Evolutionary conservation across 1,140 invertebrate genomes (phyloP).

Genomic region (Nilaparvata lugens): DNA sequence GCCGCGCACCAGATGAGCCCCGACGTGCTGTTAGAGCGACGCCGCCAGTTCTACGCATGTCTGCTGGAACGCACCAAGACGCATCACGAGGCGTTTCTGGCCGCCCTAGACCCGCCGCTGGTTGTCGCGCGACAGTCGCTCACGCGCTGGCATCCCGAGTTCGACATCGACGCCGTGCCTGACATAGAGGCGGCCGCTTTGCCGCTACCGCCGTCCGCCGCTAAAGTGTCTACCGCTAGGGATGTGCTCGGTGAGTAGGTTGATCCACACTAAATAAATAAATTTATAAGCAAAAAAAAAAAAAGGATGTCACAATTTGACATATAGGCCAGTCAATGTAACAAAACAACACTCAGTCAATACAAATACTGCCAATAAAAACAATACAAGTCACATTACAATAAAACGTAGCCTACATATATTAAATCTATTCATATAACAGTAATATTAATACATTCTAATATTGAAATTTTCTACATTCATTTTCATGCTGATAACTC

Average conservation of each 20-base stretch:
- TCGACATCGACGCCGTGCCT: conserved; percentile 72
- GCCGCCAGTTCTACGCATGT: conserved; percentile 51
- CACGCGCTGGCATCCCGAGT: conserved; percentile 85
- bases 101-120: conserved; percentile 60
- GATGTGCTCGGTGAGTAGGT: conserved; percentile 65
- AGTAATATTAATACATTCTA: too few species aligned
- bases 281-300: too few species aligned
- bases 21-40: conserved; percentile 50
- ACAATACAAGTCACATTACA: too few species aligned
- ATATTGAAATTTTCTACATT: too few species aligned
- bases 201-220: conserved; percentile 59
- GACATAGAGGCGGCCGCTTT: conserved; percentile 58
- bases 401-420: too few species aligned
- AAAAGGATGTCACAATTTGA: too few species aligned
- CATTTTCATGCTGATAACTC: too few species aligned
- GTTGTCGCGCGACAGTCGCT: conserved; percentile 59
- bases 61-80: conserved; percentile 52
- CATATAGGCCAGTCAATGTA: too few species aligned
- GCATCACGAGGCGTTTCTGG: conserved; percentile 68
- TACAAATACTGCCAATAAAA: too few species aligned
- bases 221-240: conserved; percentile 63
- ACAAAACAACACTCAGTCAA: too few species aligned
- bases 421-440: too few species aligned
- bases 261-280: too few species aligned
- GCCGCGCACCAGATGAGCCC: conserved; percentile 43